These are phyloP conservation scores for Acanthis flammea DNA, from an alignment of 2,797 vertebrate genomes.

Conservation along the genomic window DNA sequence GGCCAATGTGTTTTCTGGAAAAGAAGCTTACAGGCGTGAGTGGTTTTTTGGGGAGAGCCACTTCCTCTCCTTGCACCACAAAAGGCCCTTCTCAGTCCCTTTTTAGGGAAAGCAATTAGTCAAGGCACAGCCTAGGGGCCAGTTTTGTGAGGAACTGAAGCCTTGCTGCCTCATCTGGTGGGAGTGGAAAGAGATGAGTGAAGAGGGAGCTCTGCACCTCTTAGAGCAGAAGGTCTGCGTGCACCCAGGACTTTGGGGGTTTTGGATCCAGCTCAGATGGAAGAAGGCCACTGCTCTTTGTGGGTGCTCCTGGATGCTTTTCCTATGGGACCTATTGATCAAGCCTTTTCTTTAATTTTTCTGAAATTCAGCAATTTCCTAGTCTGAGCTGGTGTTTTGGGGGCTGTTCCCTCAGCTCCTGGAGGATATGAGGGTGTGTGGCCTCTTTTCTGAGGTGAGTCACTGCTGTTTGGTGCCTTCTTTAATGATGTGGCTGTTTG, in stretches of 20 bases:
- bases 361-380: not conserved
- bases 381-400: not conserved
- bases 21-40: not conserved
- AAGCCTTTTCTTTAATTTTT: not conserved
- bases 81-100: not conserved
- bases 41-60: rapidly evolving
- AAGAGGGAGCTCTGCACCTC: not conserved
- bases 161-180: rapidly evolving
- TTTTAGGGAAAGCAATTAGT: not conserved
- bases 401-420: not conserved
- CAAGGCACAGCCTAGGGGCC: not conserved
- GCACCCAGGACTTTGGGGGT: rapidly evolving
- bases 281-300: not conserved
- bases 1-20: not conserved
- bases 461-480: not conserved
- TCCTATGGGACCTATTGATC: not conserved
- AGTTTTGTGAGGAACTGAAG: not conserved
- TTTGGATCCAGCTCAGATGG: too few species aligned
- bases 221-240: not conserved
- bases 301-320: not conserved
- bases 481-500: not conserved
- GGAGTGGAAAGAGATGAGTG: not conserved
- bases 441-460: not conserved
- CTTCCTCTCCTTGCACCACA: not conserved
- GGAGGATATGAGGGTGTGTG: not conserved